Base-by-base conservation (phyloP, 2,888 invertebrate species). In the Deroplatys truncata region DNA sequence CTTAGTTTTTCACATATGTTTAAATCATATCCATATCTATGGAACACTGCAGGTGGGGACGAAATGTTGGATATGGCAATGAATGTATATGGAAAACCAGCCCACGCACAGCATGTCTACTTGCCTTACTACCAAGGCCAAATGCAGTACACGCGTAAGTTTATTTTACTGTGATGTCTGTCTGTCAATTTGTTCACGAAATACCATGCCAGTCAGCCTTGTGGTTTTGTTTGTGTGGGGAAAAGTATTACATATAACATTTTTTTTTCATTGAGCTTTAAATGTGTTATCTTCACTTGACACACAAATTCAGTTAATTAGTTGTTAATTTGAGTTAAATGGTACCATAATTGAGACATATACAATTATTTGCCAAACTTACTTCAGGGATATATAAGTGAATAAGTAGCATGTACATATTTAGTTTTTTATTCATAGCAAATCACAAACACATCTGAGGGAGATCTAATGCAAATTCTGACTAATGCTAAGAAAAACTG, bases 41-140 rank as follows among this genome's bases (percentile, higher is more conserved):
- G 87, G 82, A 72, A 88, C 72, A 89, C 86, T 85, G 88, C 91
- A 92, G 92, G 92, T 92, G 92, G 92, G 91, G 92, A 92, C 92
- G 92, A 92, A 91, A 91, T 92, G 91, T 91, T 92, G 91, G 92
- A 92, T 90, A 92, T 92, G 91, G 91, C 92, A 91, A 92, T 92
- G 92, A 92, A 92, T 91, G 92, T 94, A 91, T 94, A 94, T 92
- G 94, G 94, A 91, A 94, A 94, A 92, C 94, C 93, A 88, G 92
- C 94, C 91, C 93, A 94, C 91, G 94, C 94, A 91, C 94, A 94
- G 92, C 94, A 94, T 92, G 94, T 94, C 92, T 94, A 94, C 92
- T 93, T 94, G 92, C 94, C 94, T 91, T 94, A 92, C 92, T 94
- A 92, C 92, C 94, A 95, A 92, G 94, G 94, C 91, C 94, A 93